Evolutionary conservation across 1,140 invertebrate species (phyloP), one percentile per base, ranked within the genome.

Genomic region (Orussus abietinus): DNA sequence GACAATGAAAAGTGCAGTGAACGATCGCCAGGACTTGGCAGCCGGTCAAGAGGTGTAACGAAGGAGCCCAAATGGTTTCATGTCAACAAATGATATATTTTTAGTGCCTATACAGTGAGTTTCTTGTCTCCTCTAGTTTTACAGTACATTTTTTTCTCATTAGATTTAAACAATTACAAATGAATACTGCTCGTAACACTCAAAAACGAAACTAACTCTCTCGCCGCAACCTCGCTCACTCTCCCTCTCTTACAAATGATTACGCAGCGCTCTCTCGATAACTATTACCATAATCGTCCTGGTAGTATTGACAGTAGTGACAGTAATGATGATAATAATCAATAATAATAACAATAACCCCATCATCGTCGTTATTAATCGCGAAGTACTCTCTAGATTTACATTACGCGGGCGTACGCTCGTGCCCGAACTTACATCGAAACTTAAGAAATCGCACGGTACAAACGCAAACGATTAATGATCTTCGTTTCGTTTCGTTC

Each of bases 1-100:
- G n/a, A n/a, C n/a, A n/a, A n/a, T n/a, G n/a, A n/a, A n/a, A n/a
- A n/a, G n/a, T n/a, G n/a, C 6, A 25, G n/a, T 25, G 22, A 25
- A 25, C n/a, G 6, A 25, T 25, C 22, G 22, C n/a, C 6, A 25
- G 22, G 22, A 25, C n/a, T n/a, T n/a, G n/a, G n/a, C n/a, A n/a
- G n/a, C n/a, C n/a, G n/a, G n/a, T n/a, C n/a, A n/a, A n/a, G n/a
- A n/a, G n/a, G n/a, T n/a, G n/a, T n/a, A n/a, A n/a, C 3, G 22
- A 29, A 20, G n/a, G 3, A 30, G 9, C 7, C 9, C 20, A 12
- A 22, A 21, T 28, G 9, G 37, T 55, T 62, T 62, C 59, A 62
- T 62, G 59, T 62, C 59, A 62, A 62, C 59, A 62, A 62, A 62
- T 62, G 55, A 62, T 62, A 62, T 62, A 62, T 62, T 62, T 61